Conservation (phyloP, 2,113 vertebrate genomes). For the Patagioenas fasciata region DNA sequence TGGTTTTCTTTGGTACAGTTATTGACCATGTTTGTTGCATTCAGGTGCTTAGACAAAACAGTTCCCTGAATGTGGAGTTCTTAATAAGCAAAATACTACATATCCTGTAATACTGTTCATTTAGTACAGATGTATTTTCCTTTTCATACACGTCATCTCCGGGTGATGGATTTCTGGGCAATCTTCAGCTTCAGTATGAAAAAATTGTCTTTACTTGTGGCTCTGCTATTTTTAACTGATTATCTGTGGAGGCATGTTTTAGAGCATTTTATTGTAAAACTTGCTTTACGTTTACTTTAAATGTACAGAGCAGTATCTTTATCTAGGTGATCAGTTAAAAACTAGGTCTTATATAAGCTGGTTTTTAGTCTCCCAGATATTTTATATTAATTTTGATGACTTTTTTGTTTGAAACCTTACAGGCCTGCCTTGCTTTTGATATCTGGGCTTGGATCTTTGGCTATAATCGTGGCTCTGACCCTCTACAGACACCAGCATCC, state of each 20-base stretch:
- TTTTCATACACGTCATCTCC: background rate
- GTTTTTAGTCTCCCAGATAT: background rate
- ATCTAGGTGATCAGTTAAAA: background rate
- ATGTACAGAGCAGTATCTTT: background rate
- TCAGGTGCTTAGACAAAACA: background rate
- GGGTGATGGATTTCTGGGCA: background rate
- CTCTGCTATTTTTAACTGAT: background rate
- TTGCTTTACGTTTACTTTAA: background rate
- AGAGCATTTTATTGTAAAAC: background rate
- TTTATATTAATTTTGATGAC: background rate
- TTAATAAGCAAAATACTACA: background rate
- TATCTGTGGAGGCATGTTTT: background rate
- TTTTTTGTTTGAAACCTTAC: slow-evolving; percentile 37
- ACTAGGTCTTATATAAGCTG: background rate
- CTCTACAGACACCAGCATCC: slow-evolving; percentile 90
- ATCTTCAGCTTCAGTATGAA: background rate
- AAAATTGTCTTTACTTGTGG: background rate
- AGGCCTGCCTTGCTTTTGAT: slow-evolving; percentile 88
- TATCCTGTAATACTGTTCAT: background rate
- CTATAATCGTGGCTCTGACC: slow-evolving; percentile 82
- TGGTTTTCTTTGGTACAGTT: background rate
- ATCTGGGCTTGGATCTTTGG: slow-evolving; percentile 84
- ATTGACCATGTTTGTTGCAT: background rate
- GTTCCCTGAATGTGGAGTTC: background rate
- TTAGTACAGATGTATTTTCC: background rate